These are phyloP conservation scores for Pissodes strobi DNA, from an alignment of 1,140 invertebrate genomes.

Conservation along the genomic window DNA sequence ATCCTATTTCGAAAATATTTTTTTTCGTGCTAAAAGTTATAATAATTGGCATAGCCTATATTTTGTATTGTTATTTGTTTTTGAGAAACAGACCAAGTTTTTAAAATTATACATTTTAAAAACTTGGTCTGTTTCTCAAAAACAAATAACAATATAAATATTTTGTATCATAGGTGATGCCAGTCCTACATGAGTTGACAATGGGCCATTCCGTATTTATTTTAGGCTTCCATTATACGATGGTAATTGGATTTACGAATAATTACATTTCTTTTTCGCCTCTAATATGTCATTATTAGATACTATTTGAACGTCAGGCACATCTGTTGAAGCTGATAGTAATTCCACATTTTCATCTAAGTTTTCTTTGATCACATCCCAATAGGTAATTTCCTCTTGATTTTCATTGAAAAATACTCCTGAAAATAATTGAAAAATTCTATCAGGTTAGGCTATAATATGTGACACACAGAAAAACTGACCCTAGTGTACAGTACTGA, in stretches of 20 bases:
- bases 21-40: too few relatives aligned
- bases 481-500: background rate
- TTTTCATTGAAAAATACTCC: conserved; percentile 21
- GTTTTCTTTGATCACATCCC: conserved; percentile 12
- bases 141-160: too few relatives aligned
- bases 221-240: conserved; percentile 33
- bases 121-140: too few relatives aligned
- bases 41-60: conserved; percentile 64
- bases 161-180: conserved; percentile 78
- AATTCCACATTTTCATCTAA: conserved; percentile 15
- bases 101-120: too few relatives aligned
- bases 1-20: too few relatives aligned
- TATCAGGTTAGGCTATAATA: background rate
- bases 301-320: background rate
- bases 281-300: conserved; percentile 11
- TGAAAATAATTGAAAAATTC: conserved; percentile 12
- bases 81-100: conserved; percentile 61
- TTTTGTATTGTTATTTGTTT: conserved; percentile 58
- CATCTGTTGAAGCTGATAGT: background rate
- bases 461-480: background rate
- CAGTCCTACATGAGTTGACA: too few relatives aligned
- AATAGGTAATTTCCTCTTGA: conserved; percentile 10
- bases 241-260: background rate
- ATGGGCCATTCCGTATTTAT: conserved; percentile 19
- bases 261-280: conserved; percentile 16